phyloP scores from a whole-genome alignment of 2,113 vertebrate genomes.

The Pelecanoides urinatrix region DNA sequence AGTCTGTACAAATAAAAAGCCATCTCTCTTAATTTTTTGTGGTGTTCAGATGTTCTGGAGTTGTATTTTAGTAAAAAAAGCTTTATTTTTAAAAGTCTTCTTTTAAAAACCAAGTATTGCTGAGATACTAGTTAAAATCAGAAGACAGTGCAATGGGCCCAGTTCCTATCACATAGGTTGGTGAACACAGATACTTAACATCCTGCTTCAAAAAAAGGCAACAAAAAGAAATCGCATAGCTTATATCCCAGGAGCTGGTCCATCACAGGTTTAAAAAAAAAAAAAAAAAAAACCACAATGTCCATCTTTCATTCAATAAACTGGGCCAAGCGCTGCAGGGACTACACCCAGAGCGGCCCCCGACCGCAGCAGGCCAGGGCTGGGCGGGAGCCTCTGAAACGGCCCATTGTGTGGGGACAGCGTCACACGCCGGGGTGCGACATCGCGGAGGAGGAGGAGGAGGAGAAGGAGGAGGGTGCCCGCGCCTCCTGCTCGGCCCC shows the following conservation, averaged over 20 bases:
- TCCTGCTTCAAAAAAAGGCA: background rate
- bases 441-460: background rate
- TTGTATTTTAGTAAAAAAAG: background rate
- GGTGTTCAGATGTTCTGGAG: background rate
- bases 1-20: background rate
- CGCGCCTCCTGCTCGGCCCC: background rate
- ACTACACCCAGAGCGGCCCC: background rate
- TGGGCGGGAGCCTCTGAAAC: background rate
- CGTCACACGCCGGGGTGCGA: background rate
- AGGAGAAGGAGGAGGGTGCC: too few species aligned
- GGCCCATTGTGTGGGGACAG: background rate
- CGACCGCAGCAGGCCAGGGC: background rate
- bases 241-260: background rate
- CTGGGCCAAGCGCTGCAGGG: accelerated
- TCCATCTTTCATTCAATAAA: accelerated
- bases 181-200: accelerated
- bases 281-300: accelerated
- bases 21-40: accelerated
- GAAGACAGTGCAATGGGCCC: background rate
- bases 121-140: background rate
- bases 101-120: background rate
- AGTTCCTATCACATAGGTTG: accelerated
- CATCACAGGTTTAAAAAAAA: background rate
- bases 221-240: accelerated
- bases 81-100: background rate